Conservation (phyloP, 2,888 invertebrate species). For the Orthosia cruda region DNA sequence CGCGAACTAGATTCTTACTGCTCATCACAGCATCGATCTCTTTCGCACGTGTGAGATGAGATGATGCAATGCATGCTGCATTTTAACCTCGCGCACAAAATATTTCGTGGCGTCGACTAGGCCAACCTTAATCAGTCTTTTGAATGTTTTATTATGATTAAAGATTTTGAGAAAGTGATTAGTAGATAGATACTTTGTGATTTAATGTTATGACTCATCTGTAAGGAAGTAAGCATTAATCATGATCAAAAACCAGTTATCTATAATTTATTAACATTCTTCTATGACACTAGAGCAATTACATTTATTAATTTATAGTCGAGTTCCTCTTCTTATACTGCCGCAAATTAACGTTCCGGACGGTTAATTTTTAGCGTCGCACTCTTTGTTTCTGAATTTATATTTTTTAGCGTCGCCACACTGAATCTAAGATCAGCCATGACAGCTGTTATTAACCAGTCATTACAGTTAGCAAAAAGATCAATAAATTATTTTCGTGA, state of each 20-base stretch:
- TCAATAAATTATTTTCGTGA: constrained; percentile 32
- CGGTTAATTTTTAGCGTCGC: constrained; percentile 32
- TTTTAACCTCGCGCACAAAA: no score
- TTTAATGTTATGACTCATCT: constrained; percentile 9
- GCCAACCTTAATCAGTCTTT: not conserved
- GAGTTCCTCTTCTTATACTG: constrained; percentile 46
- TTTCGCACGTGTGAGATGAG: no score
- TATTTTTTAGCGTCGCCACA: constrained; percentile 25
- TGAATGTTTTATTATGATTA: not conserved
- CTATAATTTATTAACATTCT: constrained; percentile 33
- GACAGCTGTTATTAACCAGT: constrained; percentile 62
- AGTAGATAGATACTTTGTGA: not conserved
- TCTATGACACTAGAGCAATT: constrained; percentile 19
- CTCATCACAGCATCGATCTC: no score
- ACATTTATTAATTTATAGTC: constrained; percentile 33
- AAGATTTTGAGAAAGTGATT: constrained; percentile 2
- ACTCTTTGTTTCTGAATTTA: constrained; percentile 34
- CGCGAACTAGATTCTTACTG: no score
- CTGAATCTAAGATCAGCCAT: constrained; percentile 56
- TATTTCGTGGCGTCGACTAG: no score
- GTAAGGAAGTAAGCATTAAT: constrained; percentile 20
- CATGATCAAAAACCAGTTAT: not conserved
- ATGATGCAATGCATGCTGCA: no score
- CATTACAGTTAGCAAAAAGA: constrained; percentile 52
- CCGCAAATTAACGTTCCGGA: constrained; percentile 31